These are phyloP conservation scores for Phyto melanocephala DNA, from an alignment of 2,888 invertebrate genomes.

Conservation along the genomic window DNA sequence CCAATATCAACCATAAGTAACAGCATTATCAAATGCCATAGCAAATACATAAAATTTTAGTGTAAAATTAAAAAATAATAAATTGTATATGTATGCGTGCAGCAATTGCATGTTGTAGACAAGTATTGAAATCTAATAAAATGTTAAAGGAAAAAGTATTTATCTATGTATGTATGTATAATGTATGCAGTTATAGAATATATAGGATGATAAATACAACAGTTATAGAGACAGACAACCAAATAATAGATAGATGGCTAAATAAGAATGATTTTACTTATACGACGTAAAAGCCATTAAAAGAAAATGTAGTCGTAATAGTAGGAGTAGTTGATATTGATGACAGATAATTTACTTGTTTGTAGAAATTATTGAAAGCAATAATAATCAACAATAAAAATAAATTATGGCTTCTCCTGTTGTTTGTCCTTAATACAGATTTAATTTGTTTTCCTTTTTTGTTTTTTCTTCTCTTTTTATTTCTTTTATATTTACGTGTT, in stretches of 20 bases:
- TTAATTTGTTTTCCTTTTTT: constrained; percentile 13
- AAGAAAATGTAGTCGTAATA: not conserved
- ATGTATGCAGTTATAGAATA: not conserved
- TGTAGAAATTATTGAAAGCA: constrained; percentile 25
- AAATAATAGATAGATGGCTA: constrained; percentile 5
- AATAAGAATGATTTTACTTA: constrained; percentile 45
- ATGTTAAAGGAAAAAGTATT: constrained; percentile 35
- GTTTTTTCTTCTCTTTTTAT: not conserved
- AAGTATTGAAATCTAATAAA: constrained; percentile 38
- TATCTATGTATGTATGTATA: not conserved
- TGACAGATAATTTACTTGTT: constrained; percentile 55
- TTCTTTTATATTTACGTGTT: constrained; percentile 61
- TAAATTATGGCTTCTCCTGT: constrained; percentile 33
- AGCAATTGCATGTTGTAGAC: constrained; percentile 49
- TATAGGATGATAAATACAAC: constrained; percentile 39
- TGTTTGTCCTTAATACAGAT: not conserved
- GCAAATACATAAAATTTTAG: constrained; percentile 6
- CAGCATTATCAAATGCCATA: constrained; percentile 14
- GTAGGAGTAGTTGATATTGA: constrained; percentile 41
- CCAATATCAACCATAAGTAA: no score
- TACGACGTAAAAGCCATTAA: not conserved
- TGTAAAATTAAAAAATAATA: constrained; percentile 3
- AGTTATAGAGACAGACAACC: constrained; percentile 7
- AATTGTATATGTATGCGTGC: constrained; percentile 41
- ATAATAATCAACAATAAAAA: constrained; percentile 16